Conservation (phyloP, 2,113 vertebrate genomes). For the Lasiurus cinereus region DNA sequence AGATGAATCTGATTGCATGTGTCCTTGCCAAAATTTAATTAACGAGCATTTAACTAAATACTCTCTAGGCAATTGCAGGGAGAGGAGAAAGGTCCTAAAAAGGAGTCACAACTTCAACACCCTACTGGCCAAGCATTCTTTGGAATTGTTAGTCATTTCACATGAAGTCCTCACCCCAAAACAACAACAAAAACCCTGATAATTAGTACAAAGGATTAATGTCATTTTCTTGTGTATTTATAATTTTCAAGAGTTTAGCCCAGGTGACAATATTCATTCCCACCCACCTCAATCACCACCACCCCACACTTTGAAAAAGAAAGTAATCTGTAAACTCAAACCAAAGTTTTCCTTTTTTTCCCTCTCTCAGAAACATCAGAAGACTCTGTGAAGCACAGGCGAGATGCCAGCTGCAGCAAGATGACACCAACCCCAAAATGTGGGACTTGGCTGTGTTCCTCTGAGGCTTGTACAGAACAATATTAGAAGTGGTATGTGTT, state of each 20-base stretch:
- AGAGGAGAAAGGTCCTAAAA: neutral
- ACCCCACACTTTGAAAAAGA: neutral
- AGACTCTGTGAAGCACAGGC: conserved; percentile 35
- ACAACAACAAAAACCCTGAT: neutral
- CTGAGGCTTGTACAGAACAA: conserved; percentile 34
- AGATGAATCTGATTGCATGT: conserved; percentile 58
- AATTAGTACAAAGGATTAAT: neutral
- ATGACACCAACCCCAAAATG: conserved; percentile 19
- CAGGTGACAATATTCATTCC: neutral
- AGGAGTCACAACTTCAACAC: neutral
- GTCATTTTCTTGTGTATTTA: conserved; percentile 43
- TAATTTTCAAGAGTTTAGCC: conserved; percentile 24
- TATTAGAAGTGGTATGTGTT: conserved; percentile 22
- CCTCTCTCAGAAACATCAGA: conserved; percentile 45
- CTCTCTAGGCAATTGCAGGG: neutral
- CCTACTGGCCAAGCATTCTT: neutral
- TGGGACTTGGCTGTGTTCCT: conserved; percentile 50
- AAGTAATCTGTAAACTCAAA: conserved; percentile 58
- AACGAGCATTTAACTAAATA: conserved; percentile 63
- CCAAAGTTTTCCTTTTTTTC: conserved; percentile 33
- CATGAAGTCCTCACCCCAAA: neutral
- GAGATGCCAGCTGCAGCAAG: conserved; percentile 5
- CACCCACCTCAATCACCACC: neutral
- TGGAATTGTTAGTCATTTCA: neutral
- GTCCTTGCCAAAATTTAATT: conserved; percentile 70